Conservation (phyloP, 2,888 invertebrate genomes). For the Pharmacophagus antenor region DNA sequence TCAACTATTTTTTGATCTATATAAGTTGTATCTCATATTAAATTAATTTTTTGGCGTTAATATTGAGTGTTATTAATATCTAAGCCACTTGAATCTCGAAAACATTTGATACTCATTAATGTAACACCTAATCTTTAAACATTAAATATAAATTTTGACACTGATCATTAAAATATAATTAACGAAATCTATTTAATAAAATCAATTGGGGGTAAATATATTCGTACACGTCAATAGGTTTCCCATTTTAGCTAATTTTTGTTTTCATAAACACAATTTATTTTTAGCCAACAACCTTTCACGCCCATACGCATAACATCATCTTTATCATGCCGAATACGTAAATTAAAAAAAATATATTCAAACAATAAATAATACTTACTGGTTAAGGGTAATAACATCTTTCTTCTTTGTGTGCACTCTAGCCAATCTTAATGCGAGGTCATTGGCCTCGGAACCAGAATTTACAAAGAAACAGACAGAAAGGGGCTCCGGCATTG, state of each 20-base stretch:
- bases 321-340: not conserved
- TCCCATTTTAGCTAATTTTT: not conserved
- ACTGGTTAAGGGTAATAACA: constrained; percentile 97
- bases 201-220: not conserved
- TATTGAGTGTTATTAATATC: not conserved
- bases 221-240: not conserved
- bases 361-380: constrained; percentile 73
- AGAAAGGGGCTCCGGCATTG: constrained; percentile 91
- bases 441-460: constrained; percentile 99
- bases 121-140: not conserved
- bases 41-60: too few species aligned
- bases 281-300: constrained; percentile 25
- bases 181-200: not conserved
- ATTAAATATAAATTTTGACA: not conserved
- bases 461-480: constrained; percentile 99
- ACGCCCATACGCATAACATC: not conserved
- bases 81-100: not conserved
- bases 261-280: not conserved
- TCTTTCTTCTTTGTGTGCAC: constrained; percentile 94
- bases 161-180: not conserved
- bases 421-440: constrained; percentile 94
- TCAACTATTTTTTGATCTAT: too few species aligned
- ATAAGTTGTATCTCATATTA: too few species aligned
- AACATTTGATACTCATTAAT: not conserved
- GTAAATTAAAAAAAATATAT: constrained; percentile 9